Evolutionary conservation across 2,888 invertebrate genomes (phyloP), one percentile per base, ranked within the genome.

Genomic region (Nemotelus pantherinus): DNA sequence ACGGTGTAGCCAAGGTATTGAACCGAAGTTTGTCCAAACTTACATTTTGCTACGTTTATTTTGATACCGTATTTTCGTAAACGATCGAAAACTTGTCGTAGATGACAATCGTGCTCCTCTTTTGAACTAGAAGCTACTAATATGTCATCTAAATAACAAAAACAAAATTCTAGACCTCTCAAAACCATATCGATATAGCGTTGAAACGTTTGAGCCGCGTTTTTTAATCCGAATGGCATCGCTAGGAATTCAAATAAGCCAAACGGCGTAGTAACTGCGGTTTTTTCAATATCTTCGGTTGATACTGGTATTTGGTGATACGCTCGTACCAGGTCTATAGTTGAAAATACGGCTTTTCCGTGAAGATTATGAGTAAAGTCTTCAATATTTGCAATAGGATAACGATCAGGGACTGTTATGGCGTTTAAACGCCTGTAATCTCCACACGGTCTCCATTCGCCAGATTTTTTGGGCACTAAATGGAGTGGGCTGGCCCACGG

Each of bases 401-500:
- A 60, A 10, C 63, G 45, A 63, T 74, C 60, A 39, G 60, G 60
- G 3, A 47, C 41, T 45, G 74, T 74, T 4, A 60, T 50, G 6
- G 80, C 76, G 64, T 85, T 86, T 0, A 85, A 77, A 0, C 53
- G 47, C 0, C 84, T 78, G 70, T 83, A 85, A 57, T 86, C 84
- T 0, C 85, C 84, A 70, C 85, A 84, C 0, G 84, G 82, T n/a
- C 85, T 72, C 83, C 83, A 84, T 3, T 77, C 75, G 0, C 80
- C 81, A 5, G 81, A 74, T 53, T 78, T 77, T 75, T 84, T 84
- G 10, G 70, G 78, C 5, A 82, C 83, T 78, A 85, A 76, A 68
- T 84, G 84, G 0, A 88, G 80, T 2, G 85, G 87, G 68, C 83
- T 85, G 0, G 87, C 82, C 86, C 86, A 88, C 43, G 81, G 80